Percentiles rank a stretch among this genome's conserved stretches.
These are phyloP conservation scores for Megaceryle maxima DNA, from an alignment of 2,113 vertebrate genomes.

Conservation along the genomic window DNA sequence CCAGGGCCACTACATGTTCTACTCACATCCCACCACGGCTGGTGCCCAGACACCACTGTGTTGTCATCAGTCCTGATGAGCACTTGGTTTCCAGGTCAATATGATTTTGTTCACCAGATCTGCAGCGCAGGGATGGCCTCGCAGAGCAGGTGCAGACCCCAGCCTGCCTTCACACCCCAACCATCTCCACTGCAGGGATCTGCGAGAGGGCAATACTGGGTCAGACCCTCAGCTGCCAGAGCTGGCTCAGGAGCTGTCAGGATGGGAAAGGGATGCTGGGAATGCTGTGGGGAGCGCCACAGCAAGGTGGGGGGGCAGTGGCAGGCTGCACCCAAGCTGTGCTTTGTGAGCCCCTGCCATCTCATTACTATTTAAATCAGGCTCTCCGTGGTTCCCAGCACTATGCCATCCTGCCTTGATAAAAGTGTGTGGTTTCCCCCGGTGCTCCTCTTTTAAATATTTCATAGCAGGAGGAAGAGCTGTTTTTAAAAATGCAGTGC, in stretches of 20 bases:
- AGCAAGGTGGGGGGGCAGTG: background rate
- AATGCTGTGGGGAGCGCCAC: background rate
- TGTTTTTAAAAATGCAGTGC: background rate
- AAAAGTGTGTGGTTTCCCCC: background rate
- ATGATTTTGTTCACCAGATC: background rate
- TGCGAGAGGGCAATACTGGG: background rate
- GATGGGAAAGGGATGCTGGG: background rate
- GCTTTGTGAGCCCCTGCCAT: background rate
- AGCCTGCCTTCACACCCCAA: background rate
- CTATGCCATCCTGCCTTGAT: background rate
- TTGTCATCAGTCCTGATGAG: background rate
- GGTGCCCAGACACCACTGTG: rapidly evolving
- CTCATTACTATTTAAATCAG: background rate
- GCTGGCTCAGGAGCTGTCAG: rapidly evolving
- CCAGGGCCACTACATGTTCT: background rate
- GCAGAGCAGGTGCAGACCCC: background rate
- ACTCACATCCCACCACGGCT: rapidly evolving
- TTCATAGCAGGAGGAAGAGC: constrained; percentile 22
- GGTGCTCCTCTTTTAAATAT: background rate
- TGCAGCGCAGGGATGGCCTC: background rate
- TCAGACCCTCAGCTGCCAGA: background rate
- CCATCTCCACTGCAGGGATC: background rate
- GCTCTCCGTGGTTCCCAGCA: background rate
- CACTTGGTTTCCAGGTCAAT: background rate
- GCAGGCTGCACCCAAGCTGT: background rate